Evolutionary conservation across 2,888 invertebrate genomes (phyloP).

Genomic region (Sarcophaga variegata): DNA sequence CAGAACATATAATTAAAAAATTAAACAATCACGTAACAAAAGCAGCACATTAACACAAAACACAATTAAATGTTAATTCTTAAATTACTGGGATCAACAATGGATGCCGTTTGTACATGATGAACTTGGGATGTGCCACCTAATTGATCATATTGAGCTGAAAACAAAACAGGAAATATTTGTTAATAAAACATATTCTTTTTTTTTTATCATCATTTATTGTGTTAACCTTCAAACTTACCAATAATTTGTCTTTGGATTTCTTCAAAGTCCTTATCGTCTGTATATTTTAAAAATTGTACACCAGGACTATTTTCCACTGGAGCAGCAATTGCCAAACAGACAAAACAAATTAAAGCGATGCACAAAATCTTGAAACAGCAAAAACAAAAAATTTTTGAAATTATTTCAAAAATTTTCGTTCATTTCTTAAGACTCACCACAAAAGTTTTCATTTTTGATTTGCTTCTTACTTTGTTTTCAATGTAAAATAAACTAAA

Average conservation of each 20-base stretch:
- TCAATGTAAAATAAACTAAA: constrained; percentile 44
- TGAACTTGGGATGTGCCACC: constrained; percentile 76
- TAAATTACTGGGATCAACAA: constrained; percentile 72
- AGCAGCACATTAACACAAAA: neutral
- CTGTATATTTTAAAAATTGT: constrained; percentile 73
- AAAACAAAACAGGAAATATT: neutral
- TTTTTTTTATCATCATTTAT: neutral
- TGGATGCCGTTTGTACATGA: constrained; percentile 69
- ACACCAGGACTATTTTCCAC: constrained; percentile 70
- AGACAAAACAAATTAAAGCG: constrained; percentile 59
- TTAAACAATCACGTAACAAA: no score
- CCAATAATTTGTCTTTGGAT: constrained; percentile 75
- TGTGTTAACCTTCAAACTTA: constrained; percentile 13
- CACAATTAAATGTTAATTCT: constrained; percentile 61
- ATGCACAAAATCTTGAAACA: constrained; percentile 46
- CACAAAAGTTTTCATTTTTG: constrained; percentile 47
- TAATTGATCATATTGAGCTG: constrained; percentile 76
- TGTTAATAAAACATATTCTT: neutral
- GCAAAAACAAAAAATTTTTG: neutral
- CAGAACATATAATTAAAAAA: no score
- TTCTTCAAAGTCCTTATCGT: constrained; percentile 74
- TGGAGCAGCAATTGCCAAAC: constrained; percentile 64
- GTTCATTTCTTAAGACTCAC: constrained; percentile 17
- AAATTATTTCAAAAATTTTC: neutral
- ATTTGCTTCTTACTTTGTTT: neutral